A percentile compares a stretch with the other conserved stretches of the same genome.
phyloP scores from a whole-genome alignment of 2,888 invertebrate genomes.

The Gymnocheta viridis region DNA sequence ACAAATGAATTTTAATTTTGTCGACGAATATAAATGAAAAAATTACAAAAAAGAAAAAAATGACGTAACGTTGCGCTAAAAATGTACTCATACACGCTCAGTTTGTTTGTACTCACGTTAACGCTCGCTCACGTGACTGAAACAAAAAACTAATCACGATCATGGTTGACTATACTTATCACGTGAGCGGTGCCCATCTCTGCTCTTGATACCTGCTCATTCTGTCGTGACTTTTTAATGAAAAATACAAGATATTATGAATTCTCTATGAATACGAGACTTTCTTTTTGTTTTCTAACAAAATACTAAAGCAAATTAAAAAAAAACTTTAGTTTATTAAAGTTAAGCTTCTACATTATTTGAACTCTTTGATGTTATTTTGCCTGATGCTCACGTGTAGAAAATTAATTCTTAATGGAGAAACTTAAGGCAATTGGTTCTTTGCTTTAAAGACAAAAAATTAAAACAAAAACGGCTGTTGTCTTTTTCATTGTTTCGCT shows the following conservation, averaged over 20 bases:
- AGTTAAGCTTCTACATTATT: slow-evolving; percentile 23
- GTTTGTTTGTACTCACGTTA: no score
- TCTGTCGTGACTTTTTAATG: background rate
- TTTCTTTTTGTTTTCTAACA: background rate
- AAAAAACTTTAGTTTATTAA: slow-evolving; percentile 36
- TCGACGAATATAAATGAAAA: no score
- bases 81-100: no score
- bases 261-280: slow-evolving; percentile 9
- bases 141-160: no score
- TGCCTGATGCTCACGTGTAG: slow-evolving; percentile 35
- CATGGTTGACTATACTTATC: no score
- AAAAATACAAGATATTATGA: background rate
- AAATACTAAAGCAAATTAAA: background rate
- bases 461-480: slow-evolving; percentile 17
- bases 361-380: background rate
- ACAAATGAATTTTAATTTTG: no score
- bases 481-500: background rate
- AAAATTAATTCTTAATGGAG: slow-evolving; percentile 64
- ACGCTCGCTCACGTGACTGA: no score
- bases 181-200: no score
- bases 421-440: slow-evolving; percentile 34
- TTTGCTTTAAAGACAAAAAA: slow-evolving; percentile 11
- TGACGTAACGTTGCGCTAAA: no score
- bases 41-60: no score
- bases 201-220: background rate